Evolutionary conservation across 2,113 vertebrate genomes (phyloP).

Genomic region (Alosa alosa): DNA sequence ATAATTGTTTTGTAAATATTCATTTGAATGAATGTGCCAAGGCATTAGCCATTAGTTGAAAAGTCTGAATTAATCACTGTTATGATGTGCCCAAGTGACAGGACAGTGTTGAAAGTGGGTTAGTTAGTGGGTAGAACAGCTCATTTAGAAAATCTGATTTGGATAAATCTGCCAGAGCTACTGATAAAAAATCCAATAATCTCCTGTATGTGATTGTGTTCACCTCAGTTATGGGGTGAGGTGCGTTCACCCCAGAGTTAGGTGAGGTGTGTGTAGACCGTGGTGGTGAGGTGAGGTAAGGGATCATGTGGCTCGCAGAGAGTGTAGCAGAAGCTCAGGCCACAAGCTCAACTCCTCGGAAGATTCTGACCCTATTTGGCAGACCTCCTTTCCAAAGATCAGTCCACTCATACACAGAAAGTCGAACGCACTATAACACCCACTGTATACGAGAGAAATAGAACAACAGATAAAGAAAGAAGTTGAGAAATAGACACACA

Average conservation of each 20-base stretch:
- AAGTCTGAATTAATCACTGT: neutral
- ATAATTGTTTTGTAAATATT: neutral
- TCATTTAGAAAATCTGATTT: neutral
- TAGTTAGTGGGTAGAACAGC: neutral
- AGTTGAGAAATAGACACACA: neutral
- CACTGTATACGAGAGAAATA: neutral
- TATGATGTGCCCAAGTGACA: neutral
- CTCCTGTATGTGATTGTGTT: neutral
- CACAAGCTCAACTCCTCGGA: neutral
- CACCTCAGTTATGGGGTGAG: neutral
- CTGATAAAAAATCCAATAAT: neutral
- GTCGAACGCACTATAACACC: neutral
- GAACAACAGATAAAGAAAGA: neutral
- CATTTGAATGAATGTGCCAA: neutral
- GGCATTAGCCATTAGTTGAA: no score
- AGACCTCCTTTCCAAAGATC: neutral
- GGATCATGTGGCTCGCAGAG: neutral
- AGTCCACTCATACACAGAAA: neutral
- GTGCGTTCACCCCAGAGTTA: neutral
- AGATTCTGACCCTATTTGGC: neutral
- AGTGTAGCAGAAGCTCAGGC: no score
- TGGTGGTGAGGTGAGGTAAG: neutral
- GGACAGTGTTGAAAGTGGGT: neutral
- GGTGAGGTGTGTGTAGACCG: no score
- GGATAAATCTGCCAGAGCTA: no score